A percentile compares a stretch with the other conserved stretches of the same genome.
Evolutionary conservation across 1,140 invertebrate species (phyloP).

Genomic region (Bombus affinis): DNA sequence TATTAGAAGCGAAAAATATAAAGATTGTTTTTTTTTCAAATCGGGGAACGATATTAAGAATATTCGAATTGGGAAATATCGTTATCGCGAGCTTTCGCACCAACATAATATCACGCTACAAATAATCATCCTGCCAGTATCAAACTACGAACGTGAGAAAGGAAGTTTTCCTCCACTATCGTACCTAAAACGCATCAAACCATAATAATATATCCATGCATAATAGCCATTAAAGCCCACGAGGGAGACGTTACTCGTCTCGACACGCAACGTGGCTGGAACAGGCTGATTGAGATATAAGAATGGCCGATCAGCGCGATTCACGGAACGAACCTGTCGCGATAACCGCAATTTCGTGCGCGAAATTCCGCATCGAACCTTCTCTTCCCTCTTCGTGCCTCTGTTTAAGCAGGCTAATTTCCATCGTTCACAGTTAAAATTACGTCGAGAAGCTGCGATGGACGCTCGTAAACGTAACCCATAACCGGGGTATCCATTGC

Average conservation of each 20-base stretch:
- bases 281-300: constrained; percentile 22
- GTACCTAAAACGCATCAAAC: background rate
- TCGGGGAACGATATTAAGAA: too few species aligned
- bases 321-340: constrained; percentile 5
- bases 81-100: too few species aligned
- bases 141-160: background rate
- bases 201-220: background rate
- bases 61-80: too few species aligned
- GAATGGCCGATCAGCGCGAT: background rate
- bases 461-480: constrained; percentile 66
- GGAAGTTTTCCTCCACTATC: background rate
- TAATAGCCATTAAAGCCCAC: background rate
- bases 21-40: too few species aligned
- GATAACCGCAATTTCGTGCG: constrained; percentile 43
- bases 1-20: too few species aligned
- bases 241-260: background rate
- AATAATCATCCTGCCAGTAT: background rate
- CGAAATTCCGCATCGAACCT: constrained; percentile 21
- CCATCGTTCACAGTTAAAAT: constrained; percentile 52
- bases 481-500: constrained; percentile 78
- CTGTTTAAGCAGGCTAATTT: constrained; percentile 24
- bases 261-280: background rate
- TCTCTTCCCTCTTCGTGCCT: too few species aligned
- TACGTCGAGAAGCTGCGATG: constrained; percentile 31
- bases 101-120: too few species aligned